Evolutionary conservation across 64 coral and sea anemone genomes (phyloP).

Genomic region (Pocillopora verrucosa): DNA sequence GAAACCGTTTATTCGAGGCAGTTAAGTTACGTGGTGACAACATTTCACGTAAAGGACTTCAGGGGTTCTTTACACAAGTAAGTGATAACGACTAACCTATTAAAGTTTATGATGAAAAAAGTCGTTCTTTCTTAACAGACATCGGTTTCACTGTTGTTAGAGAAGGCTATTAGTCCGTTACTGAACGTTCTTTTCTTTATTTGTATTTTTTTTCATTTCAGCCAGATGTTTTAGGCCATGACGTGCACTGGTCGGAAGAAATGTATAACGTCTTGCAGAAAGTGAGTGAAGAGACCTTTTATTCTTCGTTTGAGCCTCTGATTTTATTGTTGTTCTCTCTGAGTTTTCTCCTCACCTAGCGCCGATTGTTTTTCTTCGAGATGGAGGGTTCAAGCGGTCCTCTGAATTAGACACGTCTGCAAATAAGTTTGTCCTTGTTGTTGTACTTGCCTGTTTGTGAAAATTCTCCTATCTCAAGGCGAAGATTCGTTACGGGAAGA

Average conservation of each 20-base stretch:
- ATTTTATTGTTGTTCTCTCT: not conserved
- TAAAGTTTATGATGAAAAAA: not conserved
- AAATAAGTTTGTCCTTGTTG: not conserved
- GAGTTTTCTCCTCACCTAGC: not conserved
- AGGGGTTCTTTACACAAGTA: not conserved
- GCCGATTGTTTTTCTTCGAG: too few relatives aligned
- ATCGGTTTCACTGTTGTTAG: not conserved
- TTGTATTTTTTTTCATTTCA: not conserved
- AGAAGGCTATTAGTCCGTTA: not conserved
- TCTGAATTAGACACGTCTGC: too few relatives aligned
- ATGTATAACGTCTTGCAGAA: not conserved
- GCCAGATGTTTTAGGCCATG: conserved; percentile 12
- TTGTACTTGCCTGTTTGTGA: not conserved
- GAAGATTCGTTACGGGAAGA: too few relatives aligned
- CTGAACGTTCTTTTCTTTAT: not conserved
- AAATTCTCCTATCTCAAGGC: not conserved
- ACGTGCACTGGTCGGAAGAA: not conserved
- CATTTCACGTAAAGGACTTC: not conserved
- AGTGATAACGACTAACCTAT: not conserved
- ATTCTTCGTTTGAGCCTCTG: not conserved
- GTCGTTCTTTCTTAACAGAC: not conserved
- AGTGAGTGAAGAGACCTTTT: not conserved
- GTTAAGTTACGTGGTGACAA: not conserved
- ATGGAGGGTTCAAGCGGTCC: too few relatives aligned
- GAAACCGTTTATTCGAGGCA: not conserved